Evolutionary conservation across 2,113 vertebrate genomes (phyloP), one percentile per base, ranked within the genome.

Genomic region (Cyanistes caeruleus): DNA sequence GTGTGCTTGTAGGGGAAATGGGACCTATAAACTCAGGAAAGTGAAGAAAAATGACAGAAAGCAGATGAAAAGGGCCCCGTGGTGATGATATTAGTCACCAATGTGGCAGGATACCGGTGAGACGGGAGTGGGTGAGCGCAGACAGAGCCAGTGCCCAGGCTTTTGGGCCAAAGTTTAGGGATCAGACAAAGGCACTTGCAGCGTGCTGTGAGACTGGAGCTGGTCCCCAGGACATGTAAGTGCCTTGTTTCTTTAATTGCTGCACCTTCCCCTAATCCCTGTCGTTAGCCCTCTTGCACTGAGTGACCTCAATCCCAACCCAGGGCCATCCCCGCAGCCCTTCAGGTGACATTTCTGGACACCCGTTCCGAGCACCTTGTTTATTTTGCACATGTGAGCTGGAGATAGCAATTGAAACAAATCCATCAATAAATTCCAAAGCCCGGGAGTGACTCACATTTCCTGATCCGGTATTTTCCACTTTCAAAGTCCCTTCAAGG

Each of bases 351-450:
- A 33, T 25, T 75, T 90, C 78, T 88, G 84, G 93, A 87, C 72
- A 58, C 64, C 49, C 5, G 18, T 19, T 31, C 24, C 0, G 2
- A 69, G 92, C 75, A 11, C 51, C 49, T 39, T 93, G 93, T 94
- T 95, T 96, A 77, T 92, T 96, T 51, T 90, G 90, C 85, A 35
- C 85, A 59, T 60, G 87, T 89, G 95, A 91, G 85, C 18, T 43
- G 77, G 52, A 88, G 79, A 94, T 89, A 83, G 95, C 90, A 68
- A 82, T 13, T 62, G 93, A 96, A 96, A 96, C 95, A 92, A 94
- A 89, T 84, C 88, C 90, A 94, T 96, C 96, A 93, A 94, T 96
- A 96, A 93, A 96, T 96, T 96, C 95, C 96, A 78, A 48, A 88
- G 93, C 95, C 84, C 27, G 24, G 92, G 88, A 94, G 87, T 86